Base-by-base conservation (phyloP, 2,888 invertebrate species). In the Pyrocoelia pectoralis region DNA sequence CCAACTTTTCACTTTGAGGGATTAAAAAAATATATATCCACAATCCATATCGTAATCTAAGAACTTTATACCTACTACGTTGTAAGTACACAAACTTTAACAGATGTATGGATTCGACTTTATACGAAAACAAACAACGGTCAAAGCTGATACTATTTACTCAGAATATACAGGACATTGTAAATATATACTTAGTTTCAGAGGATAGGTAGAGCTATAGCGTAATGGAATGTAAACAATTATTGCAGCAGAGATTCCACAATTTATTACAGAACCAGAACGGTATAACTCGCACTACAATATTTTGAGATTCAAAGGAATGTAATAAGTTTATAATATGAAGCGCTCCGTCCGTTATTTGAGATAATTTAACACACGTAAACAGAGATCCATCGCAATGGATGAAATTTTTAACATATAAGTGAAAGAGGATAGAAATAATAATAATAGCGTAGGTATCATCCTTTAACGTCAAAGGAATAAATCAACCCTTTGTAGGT, bases 221-320 rank as follows among this genome's bases (percentile, higher is more conserved):
- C 73, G 73, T 75, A 74, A 75, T 74, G 74, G 73, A 74, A 75
- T 74, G 74, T 72, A 74, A 75, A 75, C 74, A 74, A 74, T 73
- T 73, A 74, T 70, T 65, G 63, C 62, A 65, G 54, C 38, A 55
- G 40, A 15, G 57, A 61, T 61, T 55, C 55, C 58, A 65, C 58
- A 61, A 61, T 61, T 65, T 65, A 65, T 65, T 57, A 61, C 41
- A 55, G 50, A 55, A 55, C 57, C 48, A n/a, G n/a, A n/a, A n/a
- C n/a, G n/a, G n/a, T n/a, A 40, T 58, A 62, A 62, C 50, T 40
- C 51, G 50, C 19, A 55, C 55, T 59, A 38, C 33, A 46, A 40
- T 46, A 56, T 17, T 33, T 54, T 43, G 10, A 17, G 38, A 41
- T 52, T 8, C 13, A 52, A 24, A 24, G 41, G 14, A 13, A 15